Conservation (phyloP, 2,888 invertebrate genomes). For the Cremastinae sp. region DNA sequence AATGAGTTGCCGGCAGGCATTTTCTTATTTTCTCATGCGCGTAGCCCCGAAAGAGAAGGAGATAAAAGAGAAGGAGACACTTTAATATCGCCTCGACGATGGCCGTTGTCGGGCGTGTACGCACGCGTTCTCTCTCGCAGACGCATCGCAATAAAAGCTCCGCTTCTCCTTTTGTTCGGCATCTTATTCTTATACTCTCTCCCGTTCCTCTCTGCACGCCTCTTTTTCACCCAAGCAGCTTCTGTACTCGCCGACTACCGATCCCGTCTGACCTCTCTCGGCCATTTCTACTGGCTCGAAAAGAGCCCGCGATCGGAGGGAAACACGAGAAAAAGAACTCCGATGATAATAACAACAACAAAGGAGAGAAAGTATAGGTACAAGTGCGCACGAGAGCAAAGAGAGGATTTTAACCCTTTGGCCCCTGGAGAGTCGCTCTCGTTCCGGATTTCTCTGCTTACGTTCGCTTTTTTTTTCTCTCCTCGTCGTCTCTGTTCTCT, state of each 20-base stretch:
- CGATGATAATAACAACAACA: slow-evolving; percentile 18
- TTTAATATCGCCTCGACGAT: slow-evolving; percentile 54
- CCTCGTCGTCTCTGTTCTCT: neutral
- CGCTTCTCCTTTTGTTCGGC: slow-evolving; percentile 11
- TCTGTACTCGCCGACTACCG: slow-evolving; percentile 66
- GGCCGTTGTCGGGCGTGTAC: slow-evolving; percentile 38
- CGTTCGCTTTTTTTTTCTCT: slow-evolving; percentile 17
- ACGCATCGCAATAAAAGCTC: slow-evolving; percentile 61
- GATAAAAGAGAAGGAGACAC: slow-evolving; percentile 25
- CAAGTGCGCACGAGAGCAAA: slow-evolving; percentile 15
- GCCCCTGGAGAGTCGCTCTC: slow-evolving; percentile 38
- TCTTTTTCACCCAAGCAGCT: slow-evolving; percentile 59
- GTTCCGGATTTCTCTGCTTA: slow-evolving; percentile 44
- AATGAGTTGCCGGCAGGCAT: slow-evolving; percentile 51
- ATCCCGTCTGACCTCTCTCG: slow-evolving; percentile 57
- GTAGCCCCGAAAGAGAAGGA: slow-evolving; percentile 22
- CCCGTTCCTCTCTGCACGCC: slow-evolving; percentile 33
- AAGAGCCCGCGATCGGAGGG: slow-evolving; percentile 36
- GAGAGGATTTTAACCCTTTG: slow-evolving; percentile 45
- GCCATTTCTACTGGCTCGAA: slow-evolving; percentile 48
- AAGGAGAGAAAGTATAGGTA: slow-evolving; percentile 41
- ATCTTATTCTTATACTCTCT: neutral
- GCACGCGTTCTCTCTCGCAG: slow-evolving; percentile 35
- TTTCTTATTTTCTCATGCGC: slow-evolving; percentile 47
- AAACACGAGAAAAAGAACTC: slow-evolving; percentile 25